These are phyloP conservation scores for Solen grandis DNA, from an alignment of 1,140 invertebrate genomes.

Conservation along the genomic window DNA sequence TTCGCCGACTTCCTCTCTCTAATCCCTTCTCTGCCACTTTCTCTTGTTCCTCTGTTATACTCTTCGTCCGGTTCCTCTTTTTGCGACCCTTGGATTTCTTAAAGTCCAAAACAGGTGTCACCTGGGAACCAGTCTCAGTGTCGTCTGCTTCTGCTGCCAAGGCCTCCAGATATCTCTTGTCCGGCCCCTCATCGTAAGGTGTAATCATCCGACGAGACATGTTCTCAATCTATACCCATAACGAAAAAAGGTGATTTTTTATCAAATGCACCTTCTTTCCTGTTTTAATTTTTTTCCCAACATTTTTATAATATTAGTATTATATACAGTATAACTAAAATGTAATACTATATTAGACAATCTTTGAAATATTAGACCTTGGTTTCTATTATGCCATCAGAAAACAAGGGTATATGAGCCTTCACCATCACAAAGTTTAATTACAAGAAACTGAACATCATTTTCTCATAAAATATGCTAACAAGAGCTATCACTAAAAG, in stretches of 20 bases:
- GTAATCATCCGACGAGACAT: conserved; percentile 84
- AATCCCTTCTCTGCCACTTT: conserved; percentile 40
- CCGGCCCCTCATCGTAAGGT: conserved; percentile 84
- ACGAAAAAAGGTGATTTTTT: too few species aligned
- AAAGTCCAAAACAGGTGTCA: not conserved
- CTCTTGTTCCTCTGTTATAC: conserved; percentile 63
- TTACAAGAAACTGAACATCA: too few species aligned
- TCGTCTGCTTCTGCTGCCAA: conserved; percentile 81
- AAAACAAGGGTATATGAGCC: too few species aligned
- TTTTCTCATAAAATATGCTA: too few species aligned
- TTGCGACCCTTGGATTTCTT: conserved; percentile 67
- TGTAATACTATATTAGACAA: too few species aligned
- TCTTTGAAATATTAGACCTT: too few species aligned
- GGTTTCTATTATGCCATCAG: too few species aligned
- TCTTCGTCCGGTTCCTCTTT: conserved; percentile 67
- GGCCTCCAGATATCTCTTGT: conserved; percentile 82
- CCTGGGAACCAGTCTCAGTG: conserved; percentile 64
- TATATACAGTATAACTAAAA: too few species aligned
- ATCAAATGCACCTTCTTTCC: not conserved
- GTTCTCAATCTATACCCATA: conserved; percentile 69
- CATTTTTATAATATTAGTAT: too few species aligned
- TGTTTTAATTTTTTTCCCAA: too few species aligned
- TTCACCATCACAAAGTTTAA: too few species aligned
- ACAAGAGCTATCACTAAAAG: too few species aligned
- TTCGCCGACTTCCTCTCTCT: conserved; percentile 1